Evolutionary conservation across 2,797 vertebrate species (phyloP).

Genomic region (Naso thynnoides): DNA sequence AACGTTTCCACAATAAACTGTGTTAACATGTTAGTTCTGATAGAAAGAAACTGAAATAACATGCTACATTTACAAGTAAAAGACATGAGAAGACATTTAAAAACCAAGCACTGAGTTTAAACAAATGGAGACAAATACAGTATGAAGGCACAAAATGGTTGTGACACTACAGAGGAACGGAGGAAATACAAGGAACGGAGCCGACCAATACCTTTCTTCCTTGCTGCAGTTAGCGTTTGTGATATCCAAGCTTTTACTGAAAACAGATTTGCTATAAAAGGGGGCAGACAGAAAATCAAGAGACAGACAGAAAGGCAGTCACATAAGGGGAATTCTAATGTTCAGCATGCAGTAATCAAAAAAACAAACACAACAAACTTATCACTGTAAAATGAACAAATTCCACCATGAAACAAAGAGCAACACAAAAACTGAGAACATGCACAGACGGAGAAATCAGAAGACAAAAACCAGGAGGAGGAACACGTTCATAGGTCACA

Average conservation of each 20-base stretch:
- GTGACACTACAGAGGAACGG: constrained; percentile 79
- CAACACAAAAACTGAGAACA: constrained; percentile 10
- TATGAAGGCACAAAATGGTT: constrained; percentile 15
- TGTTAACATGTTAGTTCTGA: not conserved
- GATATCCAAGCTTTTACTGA: constrained; percentile 99
- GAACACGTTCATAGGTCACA: constrained; percentile 37
- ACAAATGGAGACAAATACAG: not conserved
- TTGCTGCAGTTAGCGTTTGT: constrained; percentile 98
- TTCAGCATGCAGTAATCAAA: constrained; percentile 64
- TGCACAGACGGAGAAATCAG: constrained; percentile 35
- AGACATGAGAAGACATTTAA: not conserved
- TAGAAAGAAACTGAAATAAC: not conserved
- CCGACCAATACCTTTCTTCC: constrained; percentile 94
- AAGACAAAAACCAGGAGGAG: constrained; percentile 8
- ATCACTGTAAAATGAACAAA: constrained; percentile 10
- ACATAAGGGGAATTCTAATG: constrained; percentile 55
- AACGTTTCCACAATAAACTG: not conserved
- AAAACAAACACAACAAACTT: constrained; percentile 17
- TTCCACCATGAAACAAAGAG: constrained; percentile 23
- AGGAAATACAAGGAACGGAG: constrained; percentile 79
- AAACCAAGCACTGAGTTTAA: not conserved
- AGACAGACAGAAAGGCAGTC: constrained; percentile 73
- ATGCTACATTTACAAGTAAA: no score
- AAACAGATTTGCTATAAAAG: constrained; percentile 95
- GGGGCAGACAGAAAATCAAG: constrained; percentile 80